A percentile compares a stretch with the other conserved stretches of the same genome.
These are phyloP conservation scores for Chrysopilus asiliformis DNA, from an alignment of 2,888 invertebrate genomes.

Conservation along the genomic window DNA sequence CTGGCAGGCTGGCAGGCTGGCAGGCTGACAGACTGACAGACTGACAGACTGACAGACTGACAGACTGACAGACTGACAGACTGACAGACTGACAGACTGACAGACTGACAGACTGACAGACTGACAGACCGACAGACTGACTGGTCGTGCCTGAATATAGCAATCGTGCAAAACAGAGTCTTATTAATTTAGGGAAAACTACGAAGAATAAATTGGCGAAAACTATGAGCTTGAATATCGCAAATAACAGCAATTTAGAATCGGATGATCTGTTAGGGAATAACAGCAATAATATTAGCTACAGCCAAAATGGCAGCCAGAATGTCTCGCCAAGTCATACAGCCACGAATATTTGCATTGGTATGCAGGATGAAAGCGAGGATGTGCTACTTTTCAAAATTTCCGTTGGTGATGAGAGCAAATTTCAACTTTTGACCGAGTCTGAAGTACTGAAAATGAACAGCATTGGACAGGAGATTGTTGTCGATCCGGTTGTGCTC, in stretches of 20 bases:
- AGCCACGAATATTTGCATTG: constrained; percentile 21
- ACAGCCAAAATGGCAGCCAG: constrained; percentile 8
- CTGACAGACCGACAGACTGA: no score
- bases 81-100: no score
- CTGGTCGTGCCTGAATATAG: not conserved
- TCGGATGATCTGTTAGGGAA: constrained; percentile 14
- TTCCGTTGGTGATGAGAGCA: constrained; percentile 43
- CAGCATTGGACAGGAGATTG: constrained; percentile 30
- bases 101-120: no score
- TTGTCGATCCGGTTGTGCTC: constrained; percentile 15
- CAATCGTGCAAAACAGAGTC: constrained; percentile 24
- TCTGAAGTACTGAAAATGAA: constrained; percentile 44
- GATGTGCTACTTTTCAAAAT: constrained; percentile 59
- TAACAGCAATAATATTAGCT: constrained; percentile 5
- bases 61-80: no score
- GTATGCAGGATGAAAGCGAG: constrained; percentile 24
- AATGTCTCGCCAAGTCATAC: constrained; percentile 23
- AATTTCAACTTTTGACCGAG: constrained; percentile 52
- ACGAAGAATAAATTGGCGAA: constrained; percentile 34
- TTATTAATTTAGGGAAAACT: constrained; percentile 30
- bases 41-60: no score
- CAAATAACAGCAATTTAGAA: constrained; percentile 9
- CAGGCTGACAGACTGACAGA: no score
- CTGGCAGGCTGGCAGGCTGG: no score
- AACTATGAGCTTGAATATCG: constrained; percentile 27